phyloP scores from a whole-genome alignment of 1,140 invertebrate species.

The Neuroterus valhalla region DNA sequence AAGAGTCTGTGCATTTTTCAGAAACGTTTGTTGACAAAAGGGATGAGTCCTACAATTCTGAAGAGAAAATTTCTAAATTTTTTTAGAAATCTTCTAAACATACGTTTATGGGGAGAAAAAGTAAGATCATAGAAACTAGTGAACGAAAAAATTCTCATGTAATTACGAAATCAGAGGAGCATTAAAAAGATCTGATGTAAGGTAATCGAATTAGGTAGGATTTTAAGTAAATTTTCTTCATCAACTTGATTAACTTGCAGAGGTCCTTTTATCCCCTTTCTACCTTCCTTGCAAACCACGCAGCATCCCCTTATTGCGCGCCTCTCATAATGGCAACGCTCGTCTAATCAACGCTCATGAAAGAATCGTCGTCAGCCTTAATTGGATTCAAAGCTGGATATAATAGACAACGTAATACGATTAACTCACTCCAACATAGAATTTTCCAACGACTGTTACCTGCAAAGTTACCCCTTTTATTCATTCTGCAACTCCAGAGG shows the following conservation, averaged over 20 bases:
- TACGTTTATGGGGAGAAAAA: not conserved
- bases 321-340: constrained; percentile 32
- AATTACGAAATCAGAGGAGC: constrained; percentile 18
- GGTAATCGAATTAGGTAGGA: constrained; percentile 39
- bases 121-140: not conserved
- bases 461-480: not conserved
- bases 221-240: constrained; percentile 39
- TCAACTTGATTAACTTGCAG: constrained; percentile 40
- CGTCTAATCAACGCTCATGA: constrained; percentile 23
- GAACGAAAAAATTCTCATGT: not conserved
- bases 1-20: no score
- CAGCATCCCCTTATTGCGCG: constrained; percentile 27
- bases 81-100: not conserved
- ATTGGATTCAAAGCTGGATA: constrained; percentile 48
- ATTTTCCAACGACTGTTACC: constrained; percentile 8
- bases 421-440: constrained; percentile 38
- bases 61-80: no score
- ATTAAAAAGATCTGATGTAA: constrained; percentile 27
- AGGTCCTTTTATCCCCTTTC: constrained; percentile 29
- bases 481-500: not conserved
- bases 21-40: no score
- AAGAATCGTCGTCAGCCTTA: constrained; percentile 43
- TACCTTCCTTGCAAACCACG: not conserved
- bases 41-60: no score
- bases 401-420: constrained; percentile 57